phyloP scores from a whole-genome alignment of 2,797 vertebrate genomes.

The Vipera ursinii region DNA sequence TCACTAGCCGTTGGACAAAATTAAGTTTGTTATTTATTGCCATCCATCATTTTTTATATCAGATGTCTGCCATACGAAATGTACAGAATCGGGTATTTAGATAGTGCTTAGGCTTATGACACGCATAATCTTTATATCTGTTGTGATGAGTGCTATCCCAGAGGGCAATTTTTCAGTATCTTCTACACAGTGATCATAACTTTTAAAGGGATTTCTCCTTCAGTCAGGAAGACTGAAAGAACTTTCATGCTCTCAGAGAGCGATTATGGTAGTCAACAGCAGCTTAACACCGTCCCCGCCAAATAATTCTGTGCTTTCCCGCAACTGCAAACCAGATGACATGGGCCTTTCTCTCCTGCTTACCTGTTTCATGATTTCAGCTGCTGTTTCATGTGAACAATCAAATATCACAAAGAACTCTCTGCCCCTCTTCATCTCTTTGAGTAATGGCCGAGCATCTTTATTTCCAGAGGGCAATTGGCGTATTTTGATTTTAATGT shows the following conservation, averaged over 20 bases:
- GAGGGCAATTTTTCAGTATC: neutral
- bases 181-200: neutral
- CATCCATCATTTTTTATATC: neutral
- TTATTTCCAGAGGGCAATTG: conserved; percentile 92
- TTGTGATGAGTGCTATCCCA: neutral
- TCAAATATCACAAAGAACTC: conserved; percentile 98
- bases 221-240: neutral
- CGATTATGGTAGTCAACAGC: neutral
- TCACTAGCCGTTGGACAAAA: neutral
- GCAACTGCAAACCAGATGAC: neutral
- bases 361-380: conserved; percentile 95
- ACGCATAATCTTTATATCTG: neutral
- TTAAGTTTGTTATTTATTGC: neutral
- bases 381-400: conserved; percentile 89
- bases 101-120: neutral
- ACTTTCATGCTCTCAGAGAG: neutral
- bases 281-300: neutral
- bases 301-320: neutral
- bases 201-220: neutral
- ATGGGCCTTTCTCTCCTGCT: neutral
- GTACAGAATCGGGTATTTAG: neutral
- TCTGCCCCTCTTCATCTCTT: conserved; percentile 98
- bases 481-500: conserved; percentile 97
- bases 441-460: conserved; percentile 91
- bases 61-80: neutral